These are phyloP conservation scores for Leptinotarsa rubiginosa DNA, from an alignment of 2,888 invertebrate species.

Conservation along the genomic window DNA sequence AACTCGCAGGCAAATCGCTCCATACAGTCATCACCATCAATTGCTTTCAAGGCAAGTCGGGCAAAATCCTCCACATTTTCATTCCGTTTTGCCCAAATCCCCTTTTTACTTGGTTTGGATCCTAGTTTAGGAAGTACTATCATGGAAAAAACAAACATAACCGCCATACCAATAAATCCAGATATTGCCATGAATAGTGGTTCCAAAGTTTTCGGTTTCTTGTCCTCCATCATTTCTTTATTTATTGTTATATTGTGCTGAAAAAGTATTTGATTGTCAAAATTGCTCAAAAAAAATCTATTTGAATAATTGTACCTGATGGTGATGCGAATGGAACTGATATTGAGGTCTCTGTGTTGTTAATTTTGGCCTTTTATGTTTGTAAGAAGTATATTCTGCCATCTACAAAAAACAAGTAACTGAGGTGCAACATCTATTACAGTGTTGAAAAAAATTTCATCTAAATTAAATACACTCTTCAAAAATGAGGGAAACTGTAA, in stretches of 20 bases:
- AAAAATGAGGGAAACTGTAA: too few relatives aligned
- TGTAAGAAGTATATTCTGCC: slow-evolving; percentile 32
- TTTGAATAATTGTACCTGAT: slow-evolving; percentile 54
- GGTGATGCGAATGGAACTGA: slow-evolving; percentile 59
- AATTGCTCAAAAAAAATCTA: slow-evolving; percentile 14
- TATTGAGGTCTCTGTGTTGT: slow-evolving; percentile 52
- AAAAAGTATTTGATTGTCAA: slow-evolving; percentile 38
- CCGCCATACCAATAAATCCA: slow-evolving; percentile 70
- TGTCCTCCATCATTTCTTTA: slow-evolving; percentile 53
- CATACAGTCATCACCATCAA: slow-evolving; percentile 67
- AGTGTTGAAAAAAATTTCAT: too few relatives aligned
- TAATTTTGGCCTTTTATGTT: slow-evolving; percentile 34
- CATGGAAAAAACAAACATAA: slow-evolving; percentile 69
- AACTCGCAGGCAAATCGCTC: slow-evolving; percentile 67
- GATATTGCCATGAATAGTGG: slow-evolving; percentile 71
- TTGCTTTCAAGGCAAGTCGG: slow-evolving; percentile 64
- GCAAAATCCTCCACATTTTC: slow-evolving; percentile 63
- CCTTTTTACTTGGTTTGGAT: slow-evolving; percentile 54
- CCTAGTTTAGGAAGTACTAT: slow-evolving; percentile 68
- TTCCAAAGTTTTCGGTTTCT: slow-evolving; percentile 65
- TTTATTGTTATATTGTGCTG: slow-evolving; percentile 63
- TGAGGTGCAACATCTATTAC: neutral
- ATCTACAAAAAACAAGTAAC: slow-evolving; percentile 31
- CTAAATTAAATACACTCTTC: too few relatives aligned
- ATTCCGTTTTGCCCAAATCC: slow-evolving; percentile 49